Evolutionary conservation across 2,113 vertebrate genomes (phyloP).

Genomic region (Ptyas mucosa): DNA sequence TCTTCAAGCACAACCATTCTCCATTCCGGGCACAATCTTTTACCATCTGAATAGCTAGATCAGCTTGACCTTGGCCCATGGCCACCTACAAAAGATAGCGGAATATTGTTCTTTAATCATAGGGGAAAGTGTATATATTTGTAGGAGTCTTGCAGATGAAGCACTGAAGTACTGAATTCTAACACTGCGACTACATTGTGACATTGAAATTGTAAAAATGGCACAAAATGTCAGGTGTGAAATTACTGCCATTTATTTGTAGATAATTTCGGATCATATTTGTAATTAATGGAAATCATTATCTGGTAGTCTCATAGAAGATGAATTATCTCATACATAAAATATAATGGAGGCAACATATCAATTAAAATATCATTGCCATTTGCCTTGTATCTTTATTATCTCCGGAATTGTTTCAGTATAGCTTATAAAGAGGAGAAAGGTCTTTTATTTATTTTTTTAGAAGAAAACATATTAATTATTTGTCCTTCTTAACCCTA

Average conservation of each 20-base stretch:
- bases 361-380: background rate
- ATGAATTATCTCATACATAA: background rate
- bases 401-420: background rate
- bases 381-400: background rate
- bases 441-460: background rate
- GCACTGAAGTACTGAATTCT: background rate
- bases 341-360: background rate
- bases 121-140: background rate
- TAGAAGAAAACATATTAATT: background rate
- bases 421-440: background rate
- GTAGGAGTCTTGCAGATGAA: background rate
- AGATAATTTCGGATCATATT: background rate
- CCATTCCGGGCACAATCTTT: conserved; percentile 84
- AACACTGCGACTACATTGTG: background rate
- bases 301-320: background rate
- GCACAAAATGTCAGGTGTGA: background rate
- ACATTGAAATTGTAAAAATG: background rate
- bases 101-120: background rate
- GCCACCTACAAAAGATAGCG: conserved; percentile 79
- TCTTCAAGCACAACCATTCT: conserved; percentile 97
- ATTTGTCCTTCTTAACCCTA: background rate
- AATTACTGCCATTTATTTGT: background rate
- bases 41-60: conserved; percentile 87
- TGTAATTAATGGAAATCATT: background rate
- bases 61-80: conserved; percentile 97